Percentiles rank a stretch among this genome's conserved stretches.
These are phyloP conservation scores for Selene dorsalis DNA, from an alignment of 2,797 vertebrate species.

Conservation along the genomic window DNA sequence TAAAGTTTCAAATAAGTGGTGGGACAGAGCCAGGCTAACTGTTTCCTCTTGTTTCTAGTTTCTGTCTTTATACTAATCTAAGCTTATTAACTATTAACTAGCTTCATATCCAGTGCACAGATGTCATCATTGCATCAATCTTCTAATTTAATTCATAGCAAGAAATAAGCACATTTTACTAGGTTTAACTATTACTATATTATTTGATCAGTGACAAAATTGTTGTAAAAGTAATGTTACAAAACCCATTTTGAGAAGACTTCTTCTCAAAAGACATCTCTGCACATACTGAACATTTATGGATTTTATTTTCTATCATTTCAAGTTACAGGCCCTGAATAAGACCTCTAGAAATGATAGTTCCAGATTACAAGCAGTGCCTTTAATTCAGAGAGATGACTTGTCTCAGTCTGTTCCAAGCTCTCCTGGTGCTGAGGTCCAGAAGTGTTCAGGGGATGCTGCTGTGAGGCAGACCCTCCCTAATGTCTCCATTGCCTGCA, in stretches of 20 bases:
- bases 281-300: background rate
- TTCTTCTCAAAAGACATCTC: background rate
- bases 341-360: conserved; percentile 11
- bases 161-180: background rate
- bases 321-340: background rate
- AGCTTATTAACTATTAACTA: background rate
- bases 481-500: conserved; percentile 84
- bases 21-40: background rate
- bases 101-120: background rate
- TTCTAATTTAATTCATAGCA: background rate
- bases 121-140: background rate
- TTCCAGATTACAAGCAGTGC: conserved; percentile 38
- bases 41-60: background rate
- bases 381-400: conserved; percentile 53
- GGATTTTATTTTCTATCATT: background rate
- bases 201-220: background rate
- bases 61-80: background rate
- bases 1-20: background rate
- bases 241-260: background rate
- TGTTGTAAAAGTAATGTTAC: background rate
- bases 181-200: background rate
- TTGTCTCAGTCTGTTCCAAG: conserved; percentile 49
- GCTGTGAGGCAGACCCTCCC: conserved; percentile 80
- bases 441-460: conserved; percentile 69
- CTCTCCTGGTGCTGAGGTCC: conserved; percentile 64